Conservation (phyloP, 2,888 invertebrate genomes). For the Elmis aenea region DNA sequence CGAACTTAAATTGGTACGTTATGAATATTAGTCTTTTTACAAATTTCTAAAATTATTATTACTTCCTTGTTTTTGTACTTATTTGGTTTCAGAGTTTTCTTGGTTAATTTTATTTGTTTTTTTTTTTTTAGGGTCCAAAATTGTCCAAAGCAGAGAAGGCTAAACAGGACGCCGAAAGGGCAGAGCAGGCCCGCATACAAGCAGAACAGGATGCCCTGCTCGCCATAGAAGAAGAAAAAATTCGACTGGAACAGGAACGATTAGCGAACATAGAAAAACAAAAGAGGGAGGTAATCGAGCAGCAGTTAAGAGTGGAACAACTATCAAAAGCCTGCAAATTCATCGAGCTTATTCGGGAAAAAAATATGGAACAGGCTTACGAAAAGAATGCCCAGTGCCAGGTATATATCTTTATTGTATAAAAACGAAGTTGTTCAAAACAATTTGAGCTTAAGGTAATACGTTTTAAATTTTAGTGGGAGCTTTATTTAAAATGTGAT, state of each 20-base stretch:
- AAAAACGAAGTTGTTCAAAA: background rate
- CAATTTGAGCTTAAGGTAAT: too few relatives aligned
- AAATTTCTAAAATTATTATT: too few relatives aligned
- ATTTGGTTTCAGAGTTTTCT: too few relatives aligned
- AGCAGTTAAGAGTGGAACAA: slow-evolving; percentile 34
- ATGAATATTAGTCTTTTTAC: too few relatives aligned
- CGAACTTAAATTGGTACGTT: too few relatives aligned
- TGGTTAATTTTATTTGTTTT: background rate
- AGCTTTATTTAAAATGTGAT: slow-evolving; percentile 51
- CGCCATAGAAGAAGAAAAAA: slow-evolving; percentile 29
- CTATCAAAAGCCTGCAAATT: slow-evolving; percentile 21
- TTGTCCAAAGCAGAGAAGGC: slow-evolving; percentile 47
- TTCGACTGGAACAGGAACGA: slow-evolving; percentile 32
- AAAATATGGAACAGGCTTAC: slow-evolving; percentile 11
- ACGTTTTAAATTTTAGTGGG: slow-evolving; percentile 45
- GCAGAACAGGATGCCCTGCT: slow-evolving; percentile 23
- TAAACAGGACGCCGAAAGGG: slow-evolving; percentile 44
- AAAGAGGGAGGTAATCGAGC: slow-evolving; percentile 34
- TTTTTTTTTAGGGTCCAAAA: slow-evolving; percentile 28
- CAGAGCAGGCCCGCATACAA: slow-evolving; percentile 40
- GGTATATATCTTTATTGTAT: slow-evolving; percentile 17
- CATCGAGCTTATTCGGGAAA: slow-evolving; percentile 13
- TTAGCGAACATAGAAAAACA: slow-evolving; percentile 40
- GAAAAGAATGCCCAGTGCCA: slow-evolving; percentile 24
- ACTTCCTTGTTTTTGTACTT: too few relatives aligned